Evolutionary conservation across 2,113 vertebrate species (phyloP).

Genomic region (Anolis sagrei): DNA sequence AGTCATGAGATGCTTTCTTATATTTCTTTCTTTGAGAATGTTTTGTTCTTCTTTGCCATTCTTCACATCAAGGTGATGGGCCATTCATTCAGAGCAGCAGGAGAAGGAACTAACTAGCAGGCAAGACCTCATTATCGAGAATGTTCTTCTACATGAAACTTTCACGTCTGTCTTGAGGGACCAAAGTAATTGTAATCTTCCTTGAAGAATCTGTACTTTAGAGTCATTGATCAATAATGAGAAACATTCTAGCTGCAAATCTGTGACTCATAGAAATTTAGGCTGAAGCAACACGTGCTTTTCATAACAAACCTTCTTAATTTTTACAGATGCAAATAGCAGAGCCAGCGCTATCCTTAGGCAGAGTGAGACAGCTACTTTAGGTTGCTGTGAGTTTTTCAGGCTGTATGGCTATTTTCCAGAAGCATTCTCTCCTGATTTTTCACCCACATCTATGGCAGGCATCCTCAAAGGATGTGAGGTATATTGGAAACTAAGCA

Average conservation of each 20-base stretch:
- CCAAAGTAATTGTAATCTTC: constrained; percentile 2
- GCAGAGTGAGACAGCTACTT: too few species aligned
- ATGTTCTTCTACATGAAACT: accelerated
- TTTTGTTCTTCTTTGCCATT: constrained; percentile 31
- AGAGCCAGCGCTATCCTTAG: background rate
- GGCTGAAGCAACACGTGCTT: accelerated
- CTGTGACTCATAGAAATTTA: background rate
- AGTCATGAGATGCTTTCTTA: constrained; percentile 26
- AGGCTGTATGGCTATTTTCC: too few species aligned
- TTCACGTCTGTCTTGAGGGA: accelerated
- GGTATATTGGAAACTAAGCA: too few species aligned
- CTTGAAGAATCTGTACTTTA: constrained; percentile 20
- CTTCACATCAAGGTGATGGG: constrained; percentile 30
- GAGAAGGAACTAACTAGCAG: constrained; percentile 54
- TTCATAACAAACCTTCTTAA: too few species aligned
- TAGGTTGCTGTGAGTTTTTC: too few species aligned
- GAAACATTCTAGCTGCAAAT: background rate
- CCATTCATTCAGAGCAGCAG: constrained; percentile 22
- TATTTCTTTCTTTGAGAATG: constrained; percentile 20
- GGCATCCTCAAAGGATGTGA: too few species aligned
- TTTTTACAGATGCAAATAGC: background rate
- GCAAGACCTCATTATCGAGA: constrained; percentile 47
- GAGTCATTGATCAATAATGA: constrained; percentile 24
- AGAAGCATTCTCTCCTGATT: too few species aligned
- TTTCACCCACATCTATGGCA: too few species aligned